phyloP scores from a whole-genome alignment of 37 sponge, comb jelly and placozoan genomes.

The Aplysina aerophoba region DNA sequence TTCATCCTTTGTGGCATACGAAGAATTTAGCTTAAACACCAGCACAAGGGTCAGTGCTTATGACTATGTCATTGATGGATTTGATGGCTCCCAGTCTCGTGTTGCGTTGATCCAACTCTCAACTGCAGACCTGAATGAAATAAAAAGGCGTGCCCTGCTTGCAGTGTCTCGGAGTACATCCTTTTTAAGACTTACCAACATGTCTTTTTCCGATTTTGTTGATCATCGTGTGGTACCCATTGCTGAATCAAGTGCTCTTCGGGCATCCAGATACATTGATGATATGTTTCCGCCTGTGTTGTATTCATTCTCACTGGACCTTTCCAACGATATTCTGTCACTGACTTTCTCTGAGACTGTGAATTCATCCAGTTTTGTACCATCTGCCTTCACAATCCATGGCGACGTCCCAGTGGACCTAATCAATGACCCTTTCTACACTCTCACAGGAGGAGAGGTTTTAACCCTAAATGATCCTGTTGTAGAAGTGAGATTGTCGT shows the following conservation, averaged over 20 bases:
- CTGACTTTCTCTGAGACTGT: constrained; percentile 88
- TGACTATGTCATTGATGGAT: constrained; percentile 42
- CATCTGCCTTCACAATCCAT: constrained; percentile 41
- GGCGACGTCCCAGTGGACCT: not conserved
- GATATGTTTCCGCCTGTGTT: constrained; percentile 66
- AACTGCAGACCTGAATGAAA: constrained; percentile 76
- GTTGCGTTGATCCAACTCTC: constrained; percentile 72
- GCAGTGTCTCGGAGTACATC: constrained; percentile 66
- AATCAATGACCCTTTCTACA: constrained; percentile 33
- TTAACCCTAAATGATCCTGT: constrained; percentile 59
- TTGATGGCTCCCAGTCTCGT: constrained; percentile 61
- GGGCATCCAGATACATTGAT: constrained; percentile 27
- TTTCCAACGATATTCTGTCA: constrained; percentile 58
- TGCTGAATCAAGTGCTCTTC: constrained; percentile 35
- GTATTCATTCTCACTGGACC: constrained; percentile 65
- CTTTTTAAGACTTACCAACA: constrained; percentile 47
- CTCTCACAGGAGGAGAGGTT: constrained; percentile 71
- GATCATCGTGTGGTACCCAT: constrained; percentile 64
- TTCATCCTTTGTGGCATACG: constrained; percentile 3
- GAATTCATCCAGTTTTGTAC: constrained; percentile 56
- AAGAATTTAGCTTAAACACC: constrained; percentile 54
- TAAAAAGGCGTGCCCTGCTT: constrained; percentile 59
- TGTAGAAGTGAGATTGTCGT: constrained; percentile 47
- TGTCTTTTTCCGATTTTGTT: constrained; percentile 61
- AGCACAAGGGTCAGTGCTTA: constrained; percentile 41